Percentiles rank a stretch among this genome's conserved stretches.
Conservation (phyloP, 2,888 invertebrate species). For the Panopea generosa region DNA sequence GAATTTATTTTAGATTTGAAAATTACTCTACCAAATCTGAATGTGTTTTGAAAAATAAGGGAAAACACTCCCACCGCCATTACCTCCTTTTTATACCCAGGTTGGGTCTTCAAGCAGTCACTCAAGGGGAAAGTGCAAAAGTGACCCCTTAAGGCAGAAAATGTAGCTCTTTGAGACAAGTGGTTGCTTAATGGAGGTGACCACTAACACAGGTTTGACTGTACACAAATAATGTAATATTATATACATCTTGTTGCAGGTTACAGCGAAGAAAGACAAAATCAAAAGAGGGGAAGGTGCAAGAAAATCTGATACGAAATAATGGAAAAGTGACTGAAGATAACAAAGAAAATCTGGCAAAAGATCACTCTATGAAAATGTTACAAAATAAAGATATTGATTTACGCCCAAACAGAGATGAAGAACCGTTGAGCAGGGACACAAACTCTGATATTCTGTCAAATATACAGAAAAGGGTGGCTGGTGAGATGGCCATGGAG, state of each 20-base stretch:
- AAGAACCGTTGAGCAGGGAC: conserved; percentile 18
- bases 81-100: too few species aligned
- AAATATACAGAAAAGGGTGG: conserved; percentile 21
- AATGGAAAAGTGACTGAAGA: conserved; percentile 6
- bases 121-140: too few species aligned
- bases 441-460: conserved; percentile 22
- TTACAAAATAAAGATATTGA: conserved; percentile 42
- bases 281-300: conserved; percentile 17
- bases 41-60: too few species aligned
- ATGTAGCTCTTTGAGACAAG: too few species aligned
- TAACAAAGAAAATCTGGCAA: conserved; percentile 50
- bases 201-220: too few species aligned
- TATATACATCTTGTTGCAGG: conserved; percentile 15
- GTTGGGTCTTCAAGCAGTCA: too few species aligned
- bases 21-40: too few species aligned
- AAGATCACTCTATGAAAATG: conserved; percentile 19
- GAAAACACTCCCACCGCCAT: too few species aligned
- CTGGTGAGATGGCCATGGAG: conserved; percentile 19
- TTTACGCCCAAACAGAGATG: background rate
- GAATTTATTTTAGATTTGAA: too few species aligned
- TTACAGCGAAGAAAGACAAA: conserved; percentile 31
- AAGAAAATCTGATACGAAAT: background rate
- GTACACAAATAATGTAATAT: too few species aligned
- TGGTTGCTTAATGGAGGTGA: too few species aligned
- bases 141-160: too few species aligned